These are phyloP conservation scores for Drosophila subsilvestris DNA, from an alignment of 2,888 invertebrate species.

Conservation along the genomic window DNA sequence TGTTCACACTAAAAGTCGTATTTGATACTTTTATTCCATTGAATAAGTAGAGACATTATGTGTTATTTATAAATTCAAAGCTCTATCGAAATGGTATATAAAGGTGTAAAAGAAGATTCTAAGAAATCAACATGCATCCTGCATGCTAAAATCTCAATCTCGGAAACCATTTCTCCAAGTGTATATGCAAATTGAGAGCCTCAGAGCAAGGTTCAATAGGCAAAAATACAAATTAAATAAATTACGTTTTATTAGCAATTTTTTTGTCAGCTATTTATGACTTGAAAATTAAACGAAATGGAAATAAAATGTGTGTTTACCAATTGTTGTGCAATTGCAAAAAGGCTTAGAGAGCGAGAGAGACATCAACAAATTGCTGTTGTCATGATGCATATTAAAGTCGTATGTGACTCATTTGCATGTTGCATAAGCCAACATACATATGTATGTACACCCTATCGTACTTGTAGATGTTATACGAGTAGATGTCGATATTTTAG, in stretches of 20 bases:
- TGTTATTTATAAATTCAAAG: no score
- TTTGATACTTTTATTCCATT: no score
- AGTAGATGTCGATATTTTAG: conserved; percentile 8
- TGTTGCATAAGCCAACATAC: conserved; percentile 54
- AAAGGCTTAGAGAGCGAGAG: conserved; percentile 4
- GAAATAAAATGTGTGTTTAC: conserved; percentile 39
- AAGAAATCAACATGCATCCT: not conserved
- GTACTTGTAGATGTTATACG: not conserved
- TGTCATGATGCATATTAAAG: conserved; percentile 40
- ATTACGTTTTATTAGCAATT: conserved; percentile 54
- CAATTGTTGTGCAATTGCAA: conserved; percentile 53
- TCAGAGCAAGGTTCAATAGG: conserved; percentile 46
- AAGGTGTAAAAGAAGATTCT: no score
- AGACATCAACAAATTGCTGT: conserved; percentile 19
- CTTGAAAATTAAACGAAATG: conserved; percentile 13
- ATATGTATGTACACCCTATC: not conserved
- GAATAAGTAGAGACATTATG: no score
- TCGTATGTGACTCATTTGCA: conserved; percentile 61
- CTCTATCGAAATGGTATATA: no score
- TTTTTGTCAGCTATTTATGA: conserved; percentile 11
- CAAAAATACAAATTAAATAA: conserved; percentile 59
- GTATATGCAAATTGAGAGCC: conserved; percentile 49
- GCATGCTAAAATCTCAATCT: not conserved
- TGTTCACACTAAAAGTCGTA: no score
- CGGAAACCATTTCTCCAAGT: not conserved